These are phyloP conservation scores for Aspidoscelis tigris DNA, from an alignment of 2,113 vertebrate species.

Conservation along the genomic window DNA sequence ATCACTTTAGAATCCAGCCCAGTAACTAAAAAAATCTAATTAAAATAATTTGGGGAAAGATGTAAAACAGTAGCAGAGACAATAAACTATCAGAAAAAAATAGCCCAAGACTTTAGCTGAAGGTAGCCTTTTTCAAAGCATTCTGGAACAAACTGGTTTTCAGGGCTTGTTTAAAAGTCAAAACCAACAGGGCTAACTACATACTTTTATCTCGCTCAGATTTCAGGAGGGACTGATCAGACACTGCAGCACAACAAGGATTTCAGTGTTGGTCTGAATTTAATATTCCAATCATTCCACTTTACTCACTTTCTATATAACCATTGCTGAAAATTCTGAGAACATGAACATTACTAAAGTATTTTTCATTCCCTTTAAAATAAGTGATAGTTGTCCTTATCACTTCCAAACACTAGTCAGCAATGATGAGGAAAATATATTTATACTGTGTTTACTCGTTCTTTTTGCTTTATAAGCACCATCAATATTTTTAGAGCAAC, in stretches of 20 bases:
- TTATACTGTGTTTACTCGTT: conserved; percentile 29
- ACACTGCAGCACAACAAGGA: background rate
- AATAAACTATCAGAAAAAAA: background rate
- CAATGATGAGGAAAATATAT: conserved; percentile 36
- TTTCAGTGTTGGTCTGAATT: background rate
- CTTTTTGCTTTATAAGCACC: conserved; percentile 56
- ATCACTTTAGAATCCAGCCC: background rate
- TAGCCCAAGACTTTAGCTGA: background rate
- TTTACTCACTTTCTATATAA: background rate
- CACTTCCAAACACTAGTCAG: conserved; percentile 33
- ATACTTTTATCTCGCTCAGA: background rate
- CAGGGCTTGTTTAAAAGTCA: background rate
- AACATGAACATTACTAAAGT: conserved; percentile 10
- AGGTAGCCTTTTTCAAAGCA: background rate
- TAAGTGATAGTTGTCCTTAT: background rate
- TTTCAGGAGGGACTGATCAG: background rate
- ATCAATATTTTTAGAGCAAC: conserved; percentile 39
- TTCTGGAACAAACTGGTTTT: background rate
- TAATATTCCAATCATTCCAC: background rate
- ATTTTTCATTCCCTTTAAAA: conserved; percentile 24
- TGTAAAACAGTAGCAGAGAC: background rate
- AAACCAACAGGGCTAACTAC: background rate
- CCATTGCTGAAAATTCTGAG: background rate
- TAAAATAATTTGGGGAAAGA: background rate
- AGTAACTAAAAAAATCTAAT: background rate